Base-by-base conservation (phyloP, 2,113 vertebrate genomes). In the Hiodon tergisus region DNA sequence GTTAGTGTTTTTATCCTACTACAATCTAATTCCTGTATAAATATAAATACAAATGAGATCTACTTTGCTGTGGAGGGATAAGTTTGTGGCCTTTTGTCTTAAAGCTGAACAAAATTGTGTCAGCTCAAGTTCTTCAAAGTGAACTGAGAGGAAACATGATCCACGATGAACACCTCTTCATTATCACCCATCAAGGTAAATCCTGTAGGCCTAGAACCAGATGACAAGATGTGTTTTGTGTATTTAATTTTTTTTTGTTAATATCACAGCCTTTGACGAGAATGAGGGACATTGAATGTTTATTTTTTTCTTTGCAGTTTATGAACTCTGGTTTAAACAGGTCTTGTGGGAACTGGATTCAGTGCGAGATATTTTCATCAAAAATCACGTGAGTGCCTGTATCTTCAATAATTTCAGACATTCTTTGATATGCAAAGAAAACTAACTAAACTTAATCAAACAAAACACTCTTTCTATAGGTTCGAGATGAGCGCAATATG, bases 271-370 rank as follows among this genome's bases (percentile, higher is more conserved):
- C 31, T 31, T 31, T 31, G 31, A 31, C 31, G 31, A 31, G 31
- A 31, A 31, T 31, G 31, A 31, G 31, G 31, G 31, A 31, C 31
- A 31, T 31, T 31, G 59, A 46, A 5, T 53, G 63, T 54, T 51
- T n/a, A n/a, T 59, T 5, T 47, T 73, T 59, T 78, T 46, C 16
- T 52, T 84, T 85, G 14, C 81, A 96, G 97, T 92, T 67, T 98
- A 96, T 81, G 96, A 99, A 81, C 93, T 98, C 67, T 99, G 97
- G 96, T 98, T 99, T 87, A 99, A 98, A 83, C 96, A 99, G 85
- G 95, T 98, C 79, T 85, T 98, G 46, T 98, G 94, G 92, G 97
- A 98, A 86, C 82, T 99, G 54, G 95, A 99, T 85, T 98, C 96
- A 54, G 94, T 99, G 77, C 87, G 96, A 70, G 89, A 87, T 63